Base-by-base conservation (phyloP, 2,888 invertebrate species). In the Luperina testacea region DNA sequence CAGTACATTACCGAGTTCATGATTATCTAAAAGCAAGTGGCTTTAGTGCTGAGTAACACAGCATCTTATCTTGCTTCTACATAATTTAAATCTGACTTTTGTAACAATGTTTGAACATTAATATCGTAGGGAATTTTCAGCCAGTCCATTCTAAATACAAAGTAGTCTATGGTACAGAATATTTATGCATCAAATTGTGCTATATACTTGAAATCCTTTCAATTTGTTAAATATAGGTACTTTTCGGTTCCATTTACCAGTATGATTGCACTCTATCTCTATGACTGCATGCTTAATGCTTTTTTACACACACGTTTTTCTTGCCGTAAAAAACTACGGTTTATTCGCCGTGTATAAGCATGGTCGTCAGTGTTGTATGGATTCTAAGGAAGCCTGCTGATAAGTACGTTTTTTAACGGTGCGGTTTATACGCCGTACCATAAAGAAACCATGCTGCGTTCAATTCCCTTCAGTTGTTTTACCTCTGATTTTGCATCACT, bases 1-100 rank as follows among this genome's bases (percentile, higher is more conserved):
- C 68, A 76, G 73, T 42, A 76, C 75, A 81, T 82, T 82, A 69
- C 38, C 11, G 51, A 74, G 72, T 73, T 75, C 72, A 65, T 69
- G 70, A 80, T 73, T 80, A 71, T 78, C 59, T 75, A 59, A 48
- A 76, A 81, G 78, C 51, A 73, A 72, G 38, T 74, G 59, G 63
- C 13, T 78, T 72, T 80, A 48, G 63, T 69, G 51, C 77, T 65
- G 13, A 0, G 57, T 24, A 48, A 75, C 53, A 2, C 9, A 13
- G 13, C 7, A 15, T 5, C 9, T 59, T 72, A 42, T 67, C 3
- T 70, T 24, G 32, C 38, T 65, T 68, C 17, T 61, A 69, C 32
- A 15, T 38, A 20, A n/a, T 64, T 80, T 45, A 9, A 53, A 67
- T n/a, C 17, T 45, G 68, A 13, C 17, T 57, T 63, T 53, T 70